Conservation (phyloP, 2,888 invertebrate species). For the Nyleta sp. region DNA sequence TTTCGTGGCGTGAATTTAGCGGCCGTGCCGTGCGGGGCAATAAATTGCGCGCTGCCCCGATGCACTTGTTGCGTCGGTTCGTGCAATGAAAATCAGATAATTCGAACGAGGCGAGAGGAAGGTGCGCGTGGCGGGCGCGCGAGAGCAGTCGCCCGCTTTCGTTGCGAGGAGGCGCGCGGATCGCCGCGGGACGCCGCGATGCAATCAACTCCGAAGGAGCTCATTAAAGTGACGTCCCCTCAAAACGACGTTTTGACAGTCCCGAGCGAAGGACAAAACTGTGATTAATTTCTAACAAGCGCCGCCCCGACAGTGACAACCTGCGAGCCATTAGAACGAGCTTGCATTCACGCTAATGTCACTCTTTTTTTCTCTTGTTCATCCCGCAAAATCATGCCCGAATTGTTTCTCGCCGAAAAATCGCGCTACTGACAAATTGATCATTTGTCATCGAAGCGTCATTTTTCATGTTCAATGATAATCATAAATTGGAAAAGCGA, state of each 20-base stretch:
- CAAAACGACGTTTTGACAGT: conserved; percentile 65
- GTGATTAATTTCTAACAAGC: conserved; percentile 65
- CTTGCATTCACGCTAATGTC: conserved; percentile 46
- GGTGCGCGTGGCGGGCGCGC: conserved; percentile 53
- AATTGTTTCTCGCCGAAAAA: no score
- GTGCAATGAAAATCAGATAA: conserved; percentile 57
- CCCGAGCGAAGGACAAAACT: conserved; percentile 59
- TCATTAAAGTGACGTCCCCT: conserved; percentile 64
- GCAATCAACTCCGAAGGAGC: conserved; percentile 62
- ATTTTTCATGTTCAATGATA: conserved; percentile 1
- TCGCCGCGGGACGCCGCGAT: conserved; percentile 53
- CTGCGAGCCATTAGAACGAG: conserved; percentile 44
- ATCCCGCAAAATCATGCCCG: conserved; percentile 21
- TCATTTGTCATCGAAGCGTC: conserved; percentile 16
- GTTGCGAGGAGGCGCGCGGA: conserved; percentile 12
- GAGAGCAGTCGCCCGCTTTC: conserved; percentile 42
- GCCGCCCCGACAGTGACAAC: conserved; percentile 38
- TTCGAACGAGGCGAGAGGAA: conserved; percentile 30
- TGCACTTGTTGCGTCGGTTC: conserved; percentile 52
- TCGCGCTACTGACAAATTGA: not conserved
- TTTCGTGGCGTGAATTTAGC: conserved; percentile 19
- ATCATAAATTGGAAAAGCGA: not conserved
- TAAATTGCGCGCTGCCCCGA: conserved; percentile 35
- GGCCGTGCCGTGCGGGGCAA: conserved; percentile 10
- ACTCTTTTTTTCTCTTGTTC: conserved; percentile 2